Evolutionary conservation across 2,888 invertebrate species (phyloP).

Genomic region (Pristionchus arcanus): DNA sequence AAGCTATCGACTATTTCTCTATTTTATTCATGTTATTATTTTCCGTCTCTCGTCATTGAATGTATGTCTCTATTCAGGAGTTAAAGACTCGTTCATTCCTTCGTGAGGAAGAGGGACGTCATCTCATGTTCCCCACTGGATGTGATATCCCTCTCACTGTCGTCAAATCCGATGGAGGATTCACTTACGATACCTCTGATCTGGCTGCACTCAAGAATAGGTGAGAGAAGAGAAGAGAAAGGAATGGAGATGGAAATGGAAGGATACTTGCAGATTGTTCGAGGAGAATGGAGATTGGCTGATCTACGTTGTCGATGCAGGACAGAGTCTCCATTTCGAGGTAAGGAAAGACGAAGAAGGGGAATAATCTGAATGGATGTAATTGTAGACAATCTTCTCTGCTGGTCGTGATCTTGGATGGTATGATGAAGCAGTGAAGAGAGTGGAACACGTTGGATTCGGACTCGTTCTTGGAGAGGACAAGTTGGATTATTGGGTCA

Average conservation of each 20-base stretch:
- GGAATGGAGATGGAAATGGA: background rate
- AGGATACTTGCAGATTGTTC: constrained; percentile 64
- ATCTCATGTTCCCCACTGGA: constrained; percentile 82
- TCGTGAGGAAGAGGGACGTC: constrained; percentile 84
- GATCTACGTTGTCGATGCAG: constrained; percentile 94
- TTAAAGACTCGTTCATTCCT: constrained; percentile 79
- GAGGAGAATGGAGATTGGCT: constrained; percentile 91
- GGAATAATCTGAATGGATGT: background rate
- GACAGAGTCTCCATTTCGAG: constrained; percentile 85
- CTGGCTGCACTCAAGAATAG: constrained; percentile 87
- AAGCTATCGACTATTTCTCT: background rate
- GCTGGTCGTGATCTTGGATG: constrained; percentile 89
- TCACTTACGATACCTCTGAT: constrained; percentile 98
- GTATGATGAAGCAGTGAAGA: constrained; percentile 84
- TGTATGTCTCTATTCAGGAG: constrained; percentile 3
- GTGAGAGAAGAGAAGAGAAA: background rate
- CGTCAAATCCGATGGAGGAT: constrained; percentile 94
- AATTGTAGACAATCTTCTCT: constrained; percentile 84
- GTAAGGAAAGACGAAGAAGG: constrained; percentile 47
- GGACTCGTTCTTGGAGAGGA: constrained; percentile 98
- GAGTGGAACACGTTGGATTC: constrained; percentile 93
- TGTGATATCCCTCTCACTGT: constrained; percentile 89
- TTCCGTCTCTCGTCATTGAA: background rate
- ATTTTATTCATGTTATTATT: background rate
- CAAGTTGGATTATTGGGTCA: constrained; percentile 80